Evolutionary conservation across 2,888 invertebrate species (phyloP), one percentile per base, ranked within the genome.

Genomic region (Papilio elwesi): DNA sequence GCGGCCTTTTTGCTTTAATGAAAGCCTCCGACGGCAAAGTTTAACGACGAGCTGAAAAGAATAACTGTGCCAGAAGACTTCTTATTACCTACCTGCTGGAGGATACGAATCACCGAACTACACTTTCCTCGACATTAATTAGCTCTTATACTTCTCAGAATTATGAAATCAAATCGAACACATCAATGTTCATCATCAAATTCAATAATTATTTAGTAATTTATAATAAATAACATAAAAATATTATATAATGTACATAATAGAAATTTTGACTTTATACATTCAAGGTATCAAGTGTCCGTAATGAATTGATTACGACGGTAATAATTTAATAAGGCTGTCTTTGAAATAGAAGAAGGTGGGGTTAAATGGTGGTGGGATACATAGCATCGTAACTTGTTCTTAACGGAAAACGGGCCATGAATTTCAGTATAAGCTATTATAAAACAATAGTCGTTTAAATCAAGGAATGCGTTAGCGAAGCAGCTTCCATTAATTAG

Each of bases 401-500:
- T 62, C 68, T 72, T 62, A 72, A 67, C 67, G 67, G 53, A 74
- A 67, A 73, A 72, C 68, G 64, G 63, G 70, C 51, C 57, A 64
- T 72, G 74, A 75, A 75, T 74, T 76, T 70, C 26, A 59, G 65
- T 16, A 51, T 68, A 80, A 83, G 82, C 80, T 81, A 80, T 84
- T 81, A 85, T 85, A 86, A 87, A 89, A 88, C 85, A 90, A 87
- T 86, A 87, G 82, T 84, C 78, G 79, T 83, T 86, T 86, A 90
- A 89, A 90, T 90, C 85, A 88, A 84, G 83, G 84, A 88, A 84
- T 84, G 86, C 85, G 84, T 88, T 86, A 85, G 85, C 82, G 83
- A 83, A 89, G 85, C 88, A 85, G 88, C 88, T 90, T 89, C 88
- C 90, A 92, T 92, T 93, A 92, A 93, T 93, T 92, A 92, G 90